phyloP scores from a whole-genome alignment of 2,888 invertebrate genomes.

The Drosophila mercatorum region DNA sequence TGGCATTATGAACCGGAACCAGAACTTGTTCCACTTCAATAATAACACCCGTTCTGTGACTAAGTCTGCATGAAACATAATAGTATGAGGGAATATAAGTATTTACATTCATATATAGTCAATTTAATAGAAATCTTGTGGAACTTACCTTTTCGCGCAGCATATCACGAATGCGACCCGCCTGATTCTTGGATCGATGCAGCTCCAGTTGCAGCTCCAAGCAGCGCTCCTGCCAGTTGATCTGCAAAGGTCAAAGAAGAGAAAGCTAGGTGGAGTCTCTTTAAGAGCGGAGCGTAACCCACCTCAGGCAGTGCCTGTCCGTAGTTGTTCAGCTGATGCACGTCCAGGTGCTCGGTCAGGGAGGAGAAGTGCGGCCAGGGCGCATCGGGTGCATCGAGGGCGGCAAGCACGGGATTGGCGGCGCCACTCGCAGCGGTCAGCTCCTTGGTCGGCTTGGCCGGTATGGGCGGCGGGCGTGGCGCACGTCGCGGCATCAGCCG shows the following conservation, averaged over 20 bases:
- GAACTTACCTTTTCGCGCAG: constrained; percentile 93
- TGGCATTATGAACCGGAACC: background rate
- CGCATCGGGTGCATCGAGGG: constrained; percentile 82
- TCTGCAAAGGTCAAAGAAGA: constrained; percentile 69
- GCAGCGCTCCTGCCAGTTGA: constrained; percentile 96
- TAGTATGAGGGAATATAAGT: background rate
- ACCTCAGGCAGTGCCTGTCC: constrained; percentile 84
- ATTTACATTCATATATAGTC: background rate
- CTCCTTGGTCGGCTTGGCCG: constrained; percentile 73
- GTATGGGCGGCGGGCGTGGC: constrained; percentile 84
- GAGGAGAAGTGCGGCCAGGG: constrained; percentile 84
- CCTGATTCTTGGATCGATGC: constrained; percentile 93
- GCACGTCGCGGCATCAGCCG: constrained; percentile 88
- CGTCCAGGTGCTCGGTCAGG: constrained; percentile 83
- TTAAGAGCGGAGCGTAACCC: constrained; percentile 26
- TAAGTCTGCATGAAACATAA: background rate
- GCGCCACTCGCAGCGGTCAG: constrained; percentile 31
- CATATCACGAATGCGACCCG: constrained; percentile 94
- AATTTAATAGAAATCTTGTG: background rate
- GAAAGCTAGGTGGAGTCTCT: no score
- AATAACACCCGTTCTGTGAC: background rate
- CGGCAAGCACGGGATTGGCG: constrained; percentile 76
- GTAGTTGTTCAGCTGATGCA: constrained; percentile 84
- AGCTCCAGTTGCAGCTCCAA: constrained; percentile 93
- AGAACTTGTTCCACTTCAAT: background rate